Evolutionary conservation across 2,888 invertebrate species (phyloP), one percentile per base, ranked within the genome.

Genomic region (Helobdella robusta): DNA sequence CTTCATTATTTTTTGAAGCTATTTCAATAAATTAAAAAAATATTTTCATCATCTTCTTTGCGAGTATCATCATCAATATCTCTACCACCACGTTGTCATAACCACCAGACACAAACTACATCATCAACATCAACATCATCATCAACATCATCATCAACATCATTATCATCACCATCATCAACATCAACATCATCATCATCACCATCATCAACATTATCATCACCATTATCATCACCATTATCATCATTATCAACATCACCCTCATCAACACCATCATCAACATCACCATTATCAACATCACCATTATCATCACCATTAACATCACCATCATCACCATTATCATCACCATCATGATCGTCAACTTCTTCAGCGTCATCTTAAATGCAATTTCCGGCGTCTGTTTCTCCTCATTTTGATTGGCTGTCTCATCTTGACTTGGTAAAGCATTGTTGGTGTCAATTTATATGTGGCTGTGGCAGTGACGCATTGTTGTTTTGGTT

Each of bases 111-210:
- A n/a, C n/a, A n/a, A n/a, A n/a, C n/a, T n/a, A n/a, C n/a, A 40
- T 35, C 20, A 15, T 44, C 60, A 60, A 44, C 44, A 11, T 1
- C 60, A 25, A 2, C 44, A 25, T 25, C 25, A 61, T 48, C 60
- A 8, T 61, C 61, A 48, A 25, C 25, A 61, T 60, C 46, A 25
- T 40, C 30, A 61, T 61, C 61, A 61, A 46, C 46, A 40, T 18
- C 61, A 40, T 36, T n/a, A 30, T 23, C 58, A 58, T 25, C 6
- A 28, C 32, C 23, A 52, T n/a, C 23, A 11, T n/a, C 11, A 11
- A 15, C 11, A 11, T 56, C 56, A 15, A 28, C 30, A n/a, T 1
- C 56, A 1, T 56, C 56, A 28, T 54, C 54, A 20, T 54, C 23
- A 25, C 28, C 54, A 20, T 20, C 54, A 25, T 54, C 54, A 54